phyloP scores from a whole-genome alignment of 1,140 invertebrate species.

The Agrypnia vestita region DNA sequence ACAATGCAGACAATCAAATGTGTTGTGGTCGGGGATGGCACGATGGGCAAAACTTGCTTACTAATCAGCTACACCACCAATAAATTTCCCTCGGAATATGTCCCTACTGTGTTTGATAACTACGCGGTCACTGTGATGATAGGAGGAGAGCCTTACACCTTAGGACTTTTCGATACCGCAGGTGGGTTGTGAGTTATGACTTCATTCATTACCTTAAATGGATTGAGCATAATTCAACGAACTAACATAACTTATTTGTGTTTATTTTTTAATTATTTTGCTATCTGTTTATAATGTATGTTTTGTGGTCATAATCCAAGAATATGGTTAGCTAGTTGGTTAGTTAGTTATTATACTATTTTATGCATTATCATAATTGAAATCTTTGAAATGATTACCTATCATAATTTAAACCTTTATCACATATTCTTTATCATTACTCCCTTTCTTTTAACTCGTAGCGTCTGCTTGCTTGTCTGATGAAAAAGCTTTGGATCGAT shows the following conservation, averaged over 20 bases:
- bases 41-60: conserved; percentile 99
- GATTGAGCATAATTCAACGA: neutral
- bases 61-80: conserved; percentile 99
- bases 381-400: no score
- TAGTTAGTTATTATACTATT: no score
- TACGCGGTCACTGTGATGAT: conserved; percentile 98
- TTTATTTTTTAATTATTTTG: no score
- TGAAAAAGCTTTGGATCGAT: no score
- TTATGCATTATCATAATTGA: no score
- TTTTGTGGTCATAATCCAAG: no score
- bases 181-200: conserved; percentile 68
- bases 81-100: conserved; percentile 98
- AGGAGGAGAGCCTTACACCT: conserved; percentile 94
- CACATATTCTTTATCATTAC: no score
- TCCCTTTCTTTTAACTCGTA: no score
- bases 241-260: conserved; percentile 1
- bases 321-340: no score
- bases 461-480: no score
- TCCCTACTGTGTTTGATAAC: conserved; percentile 98
- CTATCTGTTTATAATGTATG: no score
- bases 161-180: conserved; percentile 96
- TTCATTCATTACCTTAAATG: conserved; percentile 69
- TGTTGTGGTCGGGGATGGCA: conserved; percentile 94
- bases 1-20: conserved; percentile 85
- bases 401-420: no score